Conservation (phyloP, 2,888 invertebrate genomes). For the Perithous albicinctus region DNA sequence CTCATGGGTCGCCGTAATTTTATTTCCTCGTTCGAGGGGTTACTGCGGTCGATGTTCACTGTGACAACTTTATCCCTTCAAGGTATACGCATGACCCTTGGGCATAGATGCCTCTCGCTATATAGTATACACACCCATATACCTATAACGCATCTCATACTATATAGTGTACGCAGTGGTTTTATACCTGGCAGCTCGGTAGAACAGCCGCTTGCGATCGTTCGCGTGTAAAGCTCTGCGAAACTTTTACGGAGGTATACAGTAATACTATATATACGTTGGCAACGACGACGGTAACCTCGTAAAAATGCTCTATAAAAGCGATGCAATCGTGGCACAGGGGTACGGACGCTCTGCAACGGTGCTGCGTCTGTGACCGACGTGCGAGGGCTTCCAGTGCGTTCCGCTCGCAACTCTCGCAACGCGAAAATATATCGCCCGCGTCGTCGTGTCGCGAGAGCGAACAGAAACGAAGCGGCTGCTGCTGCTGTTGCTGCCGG, state of each 20-base stretch:
- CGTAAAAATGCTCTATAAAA: constrained; percentile 81
- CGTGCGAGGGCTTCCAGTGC: constrained; percentile 52
- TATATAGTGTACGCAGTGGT: neutral
- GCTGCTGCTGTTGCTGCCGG: constrained; percentile 25
- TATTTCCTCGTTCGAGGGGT: constrained; percentile 17
- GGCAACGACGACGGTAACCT: constrained; percentile 57
- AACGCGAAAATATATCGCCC: constrained; percentile 64
- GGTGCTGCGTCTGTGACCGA: constrained; percentile 77
- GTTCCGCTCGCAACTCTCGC: constrained; percentile 38
- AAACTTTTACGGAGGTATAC: constrained; percentile 43
- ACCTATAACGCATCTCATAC: neutral
- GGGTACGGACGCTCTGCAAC: constrained; percentile 31
- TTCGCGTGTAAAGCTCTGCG: constrained; percentile 34
- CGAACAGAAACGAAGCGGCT: constrained; percentile 34
- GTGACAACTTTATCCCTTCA: constrained; percentile 20
- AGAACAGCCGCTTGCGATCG: constrained; percentile 10
- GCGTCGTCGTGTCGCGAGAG: constrained; percentile 33
- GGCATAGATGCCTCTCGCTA: neutral
- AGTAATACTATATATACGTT: neutral
- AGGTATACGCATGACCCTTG: neutral
- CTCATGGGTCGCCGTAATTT: constrained; percentile 14
- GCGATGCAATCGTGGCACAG: constrained; percentile 76
- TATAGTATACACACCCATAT: neutral
- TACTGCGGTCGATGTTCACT: neutral
- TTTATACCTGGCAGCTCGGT: neutral